Conservation (phyloP, 2,797 vertebrate genomes). For the Acridotheres tristis region DNA sequence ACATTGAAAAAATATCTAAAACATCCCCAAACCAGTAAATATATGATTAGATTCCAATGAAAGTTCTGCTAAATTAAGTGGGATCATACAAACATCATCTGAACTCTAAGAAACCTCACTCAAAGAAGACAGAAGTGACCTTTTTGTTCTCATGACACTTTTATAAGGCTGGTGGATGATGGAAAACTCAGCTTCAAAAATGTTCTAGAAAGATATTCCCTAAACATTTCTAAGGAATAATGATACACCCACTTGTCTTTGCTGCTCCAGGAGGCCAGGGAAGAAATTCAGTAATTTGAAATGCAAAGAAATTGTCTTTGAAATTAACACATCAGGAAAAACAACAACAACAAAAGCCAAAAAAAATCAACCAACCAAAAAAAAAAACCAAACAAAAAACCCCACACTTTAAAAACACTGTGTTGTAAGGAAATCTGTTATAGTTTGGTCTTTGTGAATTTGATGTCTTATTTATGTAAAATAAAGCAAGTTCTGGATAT, state of each 20-base stretch:
- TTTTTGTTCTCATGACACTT: not conserved
- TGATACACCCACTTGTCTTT: not conserved
- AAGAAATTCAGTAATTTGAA: conserved; percentile 20
- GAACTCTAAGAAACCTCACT: not conserved
- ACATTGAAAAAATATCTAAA: not conserved
- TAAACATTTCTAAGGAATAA: not conserved
- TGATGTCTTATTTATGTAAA: conserved; percentile 60
- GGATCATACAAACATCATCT: not conserved
- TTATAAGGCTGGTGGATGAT: not conserved
- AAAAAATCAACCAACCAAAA: too few species aligned
- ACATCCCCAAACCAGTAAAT: not conserved
- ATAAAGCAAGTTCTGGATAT: conserved; percentile 42
- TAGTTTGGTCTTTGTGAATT: conserved; percentile 56
- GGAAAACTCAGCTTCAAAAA: not conserved
- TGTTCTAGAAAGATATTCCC: not conserved
- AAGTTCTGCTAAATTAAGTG: not conserved
- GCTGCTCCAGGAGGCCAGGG: not conserved
- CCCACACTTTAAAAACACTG: conserved; percentile 17
- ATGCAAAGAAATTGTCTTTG: not conserved
- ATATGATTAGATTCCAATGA: not conserved
- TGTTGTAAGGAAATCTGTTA: conserved; percentile 42
- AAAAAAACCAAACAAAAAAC: too few species aligned
- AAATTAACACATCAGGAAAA: not conserved
- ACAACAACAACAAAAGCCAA: too few species aligned
- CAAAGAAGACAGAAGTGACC: not conserved